phyloP scores from a whole-genome alignment of 1,140 invertebrate species.

The Platyura marginata region DNA sequence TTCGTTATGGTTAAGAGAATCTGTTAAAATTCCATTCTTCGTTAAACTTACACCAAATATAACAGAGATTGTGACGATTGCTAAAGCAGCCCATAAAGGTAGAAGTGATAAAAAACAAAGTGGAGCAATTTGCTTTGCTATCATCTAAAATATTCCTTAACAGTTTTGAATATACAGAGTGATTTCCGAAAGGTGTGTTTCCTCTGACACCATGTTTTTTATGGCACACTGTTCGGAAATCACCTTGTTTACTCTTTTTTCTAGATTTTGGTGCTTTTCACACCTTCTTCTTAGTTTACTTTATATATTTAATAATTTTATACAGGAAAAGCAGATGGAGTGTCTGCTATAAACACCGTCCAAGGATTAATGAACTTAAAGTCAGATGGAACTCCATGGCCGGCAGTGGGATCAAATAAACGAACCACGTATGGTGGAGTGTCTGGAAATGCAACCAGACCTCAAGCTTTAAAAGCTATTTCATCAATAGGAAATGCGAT shows the following conservation, averaged over 20 bases:
- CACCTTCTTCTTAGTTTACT: background rate
- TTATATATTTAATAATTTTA: background rate
- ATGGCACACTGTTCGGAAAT: too few relatives aligned
- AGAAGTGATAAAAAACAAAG: background rate
- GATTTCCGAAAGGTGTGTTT: too few relatives aligned
- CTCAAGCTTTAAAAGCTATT: constrained; percentile 77
- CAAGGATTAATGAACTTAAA: constrained; percentile 80
- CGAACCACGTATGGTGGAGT: constrained; percentile 91
- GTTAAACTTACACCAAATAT: constrained; percentile 96
- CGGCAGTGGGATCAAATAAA: constrained; percentile 61
- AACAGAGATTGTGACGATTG: constrained; percentile 79
- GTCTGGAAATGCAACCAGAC: constrained; percentile 87
- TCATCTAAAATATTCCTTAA: too few relatives aligned
- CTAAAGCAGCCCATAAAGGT: constrained; percentile 78
- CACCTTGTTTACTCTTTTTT: too few relatives aligned
- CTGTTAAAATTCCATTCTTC: constrained; percentile 91
- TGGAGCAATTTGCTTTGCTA: background rate
- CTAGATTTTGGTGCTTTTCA: too few relatives aligned
- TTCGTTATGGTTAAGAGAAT: constrained; percentile 69
- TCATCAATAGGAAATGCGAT: constrained; percentile 66
- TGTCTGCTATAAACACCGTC: constrained; percentile 95
- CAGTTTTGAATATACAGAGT: too few relatives aligned
- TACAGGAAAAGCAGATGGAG: constrained; percentile 74
- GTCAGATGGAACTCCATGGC: constrained; percentile 72
- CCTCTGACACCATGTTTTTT: too few relatives aligned